These are phyloP conservation scores for Polietes domitor DNA, from an alignment of 2,888 invertebrate species.

Conservation along the genomic window DNA sequence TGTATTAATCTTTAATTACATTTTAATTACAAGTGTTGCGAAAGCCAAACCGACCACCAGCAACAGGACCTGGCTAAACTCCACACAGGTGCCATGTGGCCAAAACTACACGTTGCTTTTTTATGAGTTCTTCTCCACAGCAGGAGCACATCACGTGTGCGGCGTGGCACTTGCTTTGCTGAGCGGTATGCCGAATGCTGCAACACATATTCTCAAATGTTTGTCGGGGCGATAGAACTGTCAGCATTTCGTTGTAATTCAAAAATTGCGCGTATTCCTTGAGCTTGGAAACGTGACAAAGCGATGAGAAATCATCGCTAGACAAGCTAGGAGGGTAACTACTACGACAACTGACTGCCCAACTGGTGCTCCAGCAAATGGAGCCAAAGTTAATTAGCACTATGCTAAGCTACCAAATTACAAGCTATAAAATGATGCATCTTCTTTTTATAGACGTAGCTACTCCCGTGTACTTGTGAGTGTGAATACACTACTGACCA, in stretches of 20 bases:
- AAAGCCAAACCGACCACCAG: conserved; percentile 23
- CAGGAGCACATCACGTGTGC: background rate
- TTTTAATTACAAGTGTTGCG: conserved; percentile 64
- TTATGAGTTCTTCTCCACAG: conserved; percentile 27
- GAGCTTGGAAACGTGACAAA: conserved; percentile 64
- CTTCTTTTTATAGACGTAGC: conserved; percentile 30
- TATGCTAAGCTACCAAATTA: conserved; percentile 62
- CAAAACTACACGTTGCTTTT: conserved; percentile 51
- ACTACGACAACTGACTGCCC: background rate
- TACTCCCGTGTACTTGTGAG: background rate
- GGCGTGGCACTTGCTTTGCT: background rate
- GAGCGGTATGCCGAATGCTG: background rate
- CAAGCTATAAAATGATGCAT: conserved; percentile 65
- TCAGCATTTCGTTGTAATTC: conserved; percentile 63
- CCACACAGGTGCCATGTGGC: conserved; percentile 48
- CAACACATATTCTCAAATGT: background rate
- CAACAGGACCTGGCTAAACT: conserved; percentile 38
- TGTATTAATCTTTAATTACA: conserved; percentile 65
- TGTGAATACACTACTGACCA: background rate
- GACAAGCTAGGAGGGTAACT: conserved; percentile 35
- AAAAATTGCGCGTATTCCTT: conserved; percentile 66
- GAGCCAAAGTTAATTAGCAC: conserved; percentile 63
- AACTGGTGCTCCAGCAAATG: background rate
- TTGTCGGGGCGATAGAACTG: conserved; percentile 49
- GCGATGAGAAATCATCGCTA: conserved; percentile 50